Percentiles rank a stretch among this genome's conserved stretches.
Evolutionary conservation across 2,888 invertebrate species (phyloP).

Genomic region (Choristoneura rosaceana): DNA sequence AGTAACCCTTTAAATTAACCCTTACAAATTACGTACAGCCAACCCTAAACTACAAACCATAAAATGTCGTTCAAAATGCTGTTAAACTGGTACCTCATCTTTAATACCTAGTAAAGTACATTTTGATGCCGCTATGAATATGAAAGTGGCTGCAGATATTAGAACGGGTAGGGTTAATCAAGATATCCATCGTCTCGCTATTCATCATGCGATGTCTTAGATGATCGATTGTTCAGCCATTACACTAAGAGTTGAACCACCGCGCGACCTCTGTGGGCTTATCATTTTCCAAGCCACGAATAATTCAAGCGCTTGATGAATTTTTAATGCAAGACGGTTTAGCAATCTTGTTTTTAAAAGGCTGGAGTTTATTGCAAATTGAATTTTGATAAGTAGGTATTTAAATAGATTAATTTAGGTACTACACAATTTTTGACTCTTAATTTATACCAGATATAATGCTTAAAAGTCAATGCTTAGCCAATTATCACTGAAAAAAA

Average conservation of each 20-base stretch:
- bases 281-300: constrained; percentile 35
- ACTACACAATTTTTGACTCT: too few species aligned
- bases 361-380: background rate
- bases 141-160: constrained; percentile 40
- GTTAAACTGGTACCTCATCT: background rate
- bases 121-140: constrained; percentile 30
- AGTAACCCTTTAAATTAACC: background rate
- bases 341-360: constrained; percentile 14
- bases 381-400: background rate
- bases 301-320: constrained; percentile 35
- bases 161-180: constrained; percentile 38
- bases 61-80: constrained; percentile 10
- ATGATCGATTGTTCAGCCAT: constrained; percentile 43
- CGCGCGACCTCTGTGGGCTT: constrained; percentile 31
- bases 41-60: background rate
- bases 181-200: constrained; percentile 40
- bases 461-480: too few species aligned
- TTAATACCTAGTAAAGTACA: constrained; percentile 7
- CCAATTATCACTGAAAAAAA: too few species aligned
- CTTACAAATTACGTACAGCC: background rate
- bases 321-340: constrained; percentile 20
- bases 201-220: constrained; percentile 43
- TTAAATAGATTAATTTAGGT: too few species aligned
- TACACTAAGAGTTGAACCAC: constrained; percentile 32
- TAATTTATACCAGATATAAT: too few species aligned